phyloP scores from a whole-genome alignment of 2,888 invertebrate genomes.

The Apomyelois bistriatella region DNA sequence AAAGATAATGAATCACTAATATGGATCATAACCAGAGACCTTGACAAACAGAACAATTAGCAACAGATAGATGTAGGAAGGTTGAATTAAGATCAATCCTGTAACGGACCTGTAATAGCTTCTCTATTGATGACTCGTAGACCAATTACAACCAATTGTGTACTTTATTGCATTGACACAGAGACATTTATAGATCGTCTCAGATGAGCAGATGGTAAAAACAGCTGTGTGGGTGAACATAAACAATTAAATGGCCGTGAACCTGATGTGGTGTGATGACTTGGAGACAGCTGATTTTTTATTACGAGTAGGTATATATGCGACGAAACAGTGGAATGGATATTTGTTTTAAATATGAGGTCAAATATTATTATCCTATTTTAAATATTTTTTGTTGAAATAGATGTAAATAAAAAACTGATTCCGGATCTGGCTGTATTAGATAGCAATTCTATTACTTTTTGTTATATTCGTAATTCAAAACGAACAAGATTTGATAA shows the following conservation, averaged over 20 bases:
- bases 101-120: constrained; percentile 19
- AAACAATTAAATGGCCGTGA: constrained; percentile 34
- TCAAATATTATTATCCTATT: neutral
- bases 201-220: constrained; percentile 23
- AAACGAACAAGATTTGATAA: constrained; percentile 1
- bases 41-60: constrained; percentile 30
- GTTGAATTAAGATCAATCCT: constrained; percentile 23
- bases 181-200: constrained; percentile 6
- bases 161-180: constrained; percentile 12
- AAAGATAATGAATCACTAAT: neutral
- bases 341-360: neutral
- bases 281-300: constrained; percentile 23
- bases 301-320: too few relatives aligned
- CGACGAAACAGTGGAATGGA: neutral
- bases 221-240: constrained; percentile 41
- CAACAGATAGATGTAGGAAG: constrained; percentile 28
- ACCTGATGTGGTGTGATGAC: constrained; percentile 25
- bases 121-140: constrained; percentile 15
- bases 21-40: constrained; percentile 5
- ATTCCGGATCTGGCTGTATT: neutral
- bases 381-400: neutral
- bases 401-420: neutral
- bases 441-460: neutral
- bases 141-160: constrained; percentile 10
- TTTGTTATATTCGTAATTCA: neutral